Conservation (phyloP, 2,888 invertebrate species). For the Drosophila seclusa region DNA sequence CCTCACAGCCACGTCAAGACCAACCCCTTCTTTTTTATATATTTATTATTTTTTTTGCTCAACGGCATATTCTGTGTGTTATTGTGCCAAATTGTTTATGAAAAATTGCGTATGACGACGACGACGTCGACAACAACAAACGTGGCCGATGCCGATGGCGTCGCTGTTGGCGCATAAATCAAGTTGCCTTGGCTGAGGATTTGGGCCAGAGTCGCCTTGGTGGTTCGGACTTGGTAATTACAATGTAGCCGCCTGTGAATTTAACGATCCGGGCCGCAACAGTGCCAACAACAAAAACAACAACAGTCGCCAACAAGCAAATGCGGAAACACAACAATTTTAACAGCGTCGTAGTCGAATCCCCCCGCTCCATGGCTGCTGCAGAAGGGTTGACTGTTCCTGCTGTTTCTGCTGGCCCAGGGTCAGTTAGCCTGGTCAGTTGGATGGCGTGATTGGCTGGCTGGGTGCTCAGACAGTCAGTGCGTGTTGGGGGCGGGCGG, state of each 20-base stretch:
- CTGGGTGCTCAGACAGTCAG: conserved; percentile 22
- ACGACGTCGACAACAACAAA: conserved; percentile 7
- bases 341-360: conserved; percentile 28
- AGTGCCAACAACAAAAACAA: conserved; percentile 37
- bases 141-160: conserved; percentile 40
- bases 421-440: conserved; percentile 59
- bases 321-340: conserved; percentile 73
- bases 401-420: conserved; percentile 16
- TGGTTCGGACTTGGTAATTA: conserved; percentile 71
- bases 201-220: conserved; percentile 66
- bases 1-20: background rate
- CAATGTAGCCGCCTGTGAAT: conserved; percentile 81
- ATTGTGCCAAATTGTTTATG: conserved; percentile 81
- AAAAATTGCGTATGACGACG: conserved; percentile 79
- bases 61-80: conserved; percentile 61
- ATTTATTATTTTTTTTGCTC: background rate
- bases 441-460: conserved; percentile 30
- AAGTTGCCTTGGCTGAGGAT: conserved; percentile 74
- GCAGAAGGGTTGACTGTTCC: conserved; percentile 18
- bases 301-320: conserved; percentile 56
- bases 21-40: background rate
- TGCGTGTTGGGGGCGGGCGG: conserved; percentile 57
- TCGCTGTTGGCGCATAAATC: conserved; percentile 77
- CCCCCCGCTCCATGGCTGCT: conserved; percentile 23
- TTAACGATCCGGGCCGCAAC: conserved; percentile 67